These are phyloP conservation scores for Sardina pilchardus DNA, from an alignment of 2,113 vertebrate species.

Conservation along the genomic window DNA sequence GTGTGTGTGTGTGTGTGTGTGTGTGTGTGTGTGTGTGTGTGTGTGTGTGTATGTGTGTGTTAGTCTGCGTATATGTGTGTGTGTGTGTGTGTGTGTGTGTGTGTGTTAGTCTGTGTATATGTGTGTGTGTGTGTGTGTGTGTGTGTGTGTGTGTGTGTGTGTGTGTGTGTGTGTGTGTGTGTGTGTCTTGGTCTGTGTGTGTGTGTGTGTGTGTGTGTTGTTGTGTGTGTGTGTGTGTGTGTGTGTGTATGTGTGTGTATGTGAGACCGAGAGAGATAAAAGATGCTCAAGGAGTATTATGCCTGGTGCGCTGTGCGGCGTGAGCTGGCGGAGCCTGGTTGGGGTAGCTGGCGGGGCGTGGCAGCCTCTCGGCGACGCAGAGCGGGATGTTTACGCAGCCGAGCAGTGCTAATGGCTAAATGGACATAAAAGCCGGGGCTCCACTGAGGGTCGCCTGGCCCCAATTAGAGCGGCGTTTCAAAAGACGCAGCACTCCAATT, in stretches of 20 bases:
- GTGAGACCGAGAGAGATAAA: neutral
- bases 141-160: neutral
- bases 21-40: too few species aligned
- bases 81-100: too few species aligned
- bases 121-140: neutral
- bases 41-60: too few species aligned
- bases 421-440: conserved; percentile 27
- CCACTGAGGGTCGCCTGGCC: neutral
- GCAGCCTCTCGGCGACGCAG: neutral
- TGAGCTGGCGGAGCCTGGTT: neutral
- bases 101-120: too few species aligned
- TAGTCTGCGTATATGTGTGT: too few species aligned
- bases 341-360: conserved; percentile 20
- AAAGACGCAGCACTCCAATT: conserved; percentile 4
- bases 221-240: too few species aligned
- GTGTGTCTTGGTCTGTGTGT: neutral
- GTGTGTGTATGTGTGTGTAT: conserved; percentile 10
- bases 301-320: neutral
- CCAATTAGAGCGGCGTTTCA: conserved; percentile 22
- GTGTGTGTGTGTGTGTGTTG: neutral
- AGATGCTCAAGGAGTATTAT: neutral
- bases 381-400: conserved; percentile 1
- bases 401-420: conserved; percentile 29
- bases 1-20: neutral
- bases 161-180: neutral